Evolutionary conservation across 1,140 invertebrate genomes (phyloP).

Genomic region (Drosophila parabipectinata): DNA sequence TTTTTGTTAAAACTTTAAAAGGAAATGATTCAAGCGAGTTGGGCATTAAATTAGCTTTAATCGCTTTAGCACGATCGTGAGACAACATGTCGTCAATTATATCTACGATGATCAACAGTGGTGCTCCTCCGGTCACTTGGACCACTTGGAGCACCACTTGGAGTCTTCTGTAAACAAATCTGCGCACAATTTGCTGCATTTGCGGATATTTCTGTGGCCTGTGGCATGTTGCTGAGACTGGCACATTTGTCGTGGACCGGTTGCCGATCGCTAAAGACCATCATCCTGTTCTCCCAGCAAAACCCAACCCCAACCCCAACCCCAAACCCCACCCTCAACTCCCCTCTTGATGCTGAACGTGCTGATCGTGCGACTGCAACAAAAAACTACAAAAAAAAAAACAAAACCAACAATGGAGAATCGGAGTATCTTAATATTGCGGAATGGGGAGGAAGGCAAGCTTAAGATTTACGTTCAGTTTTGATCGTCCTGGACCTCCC

Average conservation of each 20-base stretch:
- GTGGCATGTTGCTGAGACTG: slow-evolving; percentile 70
- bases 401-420: slow-evolving; percentile 34
- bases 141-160: slow-evolving; percentile 27
- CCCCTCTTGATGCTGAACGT: slow-evolving; percentile 58
- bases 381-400: slow-evolving; percentile 1
- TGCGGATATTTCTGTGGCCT: slow-evolving; percentile 53
- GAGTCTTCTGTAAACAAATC: slow-evolving; percentile 76
- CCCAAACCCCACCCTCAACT: slow-evolving; percentile 1
- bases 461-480: slow-evolving; percentile 82
- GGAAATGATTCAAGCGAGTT: slow-evolving; percentile 7
- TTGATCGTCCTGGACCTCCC: slow-evolving; percentile 81
- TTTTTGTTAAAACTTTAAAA: not conserved
- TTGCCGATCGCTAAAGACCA: slow-evolving; percentile 22
- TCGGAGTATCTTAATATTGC: slow-evolving; percentile 13
- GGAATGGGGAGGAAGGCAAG: slow-evolving; percentile 26
- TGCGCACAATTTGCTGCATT: slow-evolving; percentile 77
- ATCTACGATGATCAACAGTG: slow-evolving; percentile 77
- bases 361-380: slow-evolving; percentile 76
- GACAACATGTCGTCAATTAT: slow-evolving; percentile 83
- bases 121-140: slow-evolving; percentile 22
- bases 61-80: slow-evolving; percentile 83
- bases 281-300: slow-evolving; percentile 20
- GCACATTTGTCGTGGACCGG: slow-evolving; percentile 72
- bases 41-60: slow-evolving; percentile 79
- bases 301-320: too few species aligned